Percentiles rank a stretch among this genome's conserved stretches.
Conservation (phyloP, 2,113 vertebrate genomes). For the Oxyura jamaicensis region DNA sequence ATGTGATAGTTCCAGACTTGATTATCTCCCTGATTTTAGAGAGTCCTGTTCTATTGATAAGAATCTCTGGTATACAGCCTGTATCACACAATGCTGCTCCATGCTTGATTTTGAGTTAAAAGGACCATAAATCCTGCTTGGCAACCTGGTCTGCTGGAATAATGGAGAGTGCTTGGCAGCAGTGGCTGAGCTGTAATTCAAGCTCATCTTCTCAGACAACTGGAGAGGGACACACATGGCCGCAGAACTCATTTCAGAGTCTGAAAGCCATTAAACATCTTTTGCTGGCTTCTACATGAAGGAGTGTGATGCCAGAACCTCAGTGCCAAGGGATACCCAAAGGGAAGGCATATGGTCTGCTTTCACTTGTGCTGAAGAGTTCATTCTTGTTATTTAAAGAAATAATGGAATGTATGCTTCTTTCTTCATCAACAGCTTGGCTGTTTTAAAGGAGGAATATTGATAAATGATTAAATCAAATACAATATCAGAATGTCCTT, state of each 20-base stretch:
- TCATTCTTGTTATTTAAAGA: slow-evolving; percentile 73
- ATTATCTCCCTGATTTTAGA: slow-evolving; percentile 86
- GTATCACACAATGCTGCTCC: slow-evolving; percentile 77
- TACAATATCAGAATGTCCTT: background rate
- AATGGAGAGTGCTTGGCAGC: slow-evolving; percentile 75
- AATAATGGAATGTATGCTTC: slow-evolving; percentile 55
- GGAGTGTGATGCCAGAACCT: slow-evolving; percentile 71
- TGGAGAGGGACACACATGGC: slow-evolving; percentile 79
- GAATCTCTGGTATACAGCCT: slow-evolving; percentile 74
- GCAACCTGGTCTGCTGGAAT: slow-evolving; percentile 73
- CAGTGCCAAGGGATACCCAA: slow-evolving; percentile 76
- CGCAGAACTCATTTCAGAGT: slow-evolving; percentile 78
- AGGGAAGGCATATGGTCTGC: slow-evolving; percentile 77
- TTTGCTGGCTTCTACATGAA: slow-evolving; percentile 72
- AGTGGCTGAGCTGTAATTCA: slow-evolving; percentile 81
- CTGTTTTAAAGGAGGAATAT: slow-evolving; percentile 12
- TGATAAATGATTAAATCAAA: background rate
- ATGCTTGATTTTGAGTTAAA: slow-evolving; percentile 75
- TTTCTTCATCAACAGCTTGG: slow-evolving; percentile 24
- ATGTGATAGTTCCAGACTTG: slow-evolving; percentile 80
- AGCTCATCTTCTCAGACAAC: slow-evolving; percentile 81
- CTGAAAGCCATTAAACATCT: slow-evolving; percentile 81
- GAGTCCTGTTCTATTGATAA: slow-evolving; percentile 81
- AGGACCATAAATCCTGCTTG: slow-evolving; percentile 77
- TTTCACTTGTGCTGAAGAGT: slow-evolving; percentile 71